Base-by-base conservation (phyloP, 1,140 invertebrate species). In the Meloidogyne exigua region DNA sequence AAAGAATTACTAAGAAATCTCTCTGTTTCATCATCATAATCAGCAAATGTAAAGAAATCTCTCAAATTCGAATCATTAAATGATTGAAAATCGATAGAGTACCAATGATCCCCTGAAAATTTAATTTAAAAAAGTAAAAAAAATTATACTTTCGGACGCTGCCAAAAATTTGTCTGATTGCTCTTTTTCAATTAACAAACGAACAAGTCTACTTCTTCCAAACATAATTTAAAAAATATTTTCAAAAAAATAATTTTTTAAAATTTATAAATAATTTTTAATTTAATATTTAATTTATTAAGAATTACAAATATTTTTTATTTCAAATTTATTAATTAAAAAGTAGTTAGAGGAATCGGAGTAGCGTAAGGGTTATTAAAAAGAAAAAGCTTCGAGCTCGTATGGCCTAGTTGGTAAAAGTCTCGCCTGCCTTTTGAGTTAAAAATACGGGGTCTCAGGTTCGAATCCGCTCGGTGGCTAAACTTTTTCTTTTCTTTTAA, bases 1-100 rank as follows among this genome's bases (percentile, higher is more conserved):
- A 91, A 90, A 81, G 92, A 92, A 49, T 90, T 86, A 49, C 91
- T 89, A 15, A 94, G 89, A 88, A 94, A 94, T 62, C 89, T 81
- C 70, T 91, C 88, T 0, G 93, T 93, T 72, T 92, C 92, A 44
- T 90, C 88, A 88, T 93, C 93, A 23, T 91, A 89, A 39, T 90
- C 81, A 44, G 92, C 88, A 81, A 91, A 90, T 12, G 92, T 84
- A 88, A 93, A 93, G 80, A 89, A 89, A 28, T 86, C 72, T 63
- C 87, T 80, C 25, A 91, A 74, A 1, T 89, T 87, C 57, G 49
- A 57, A 57, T 85, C 88, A 66, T 92, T 70, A 0, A 85, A 70
- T 18, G 21, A 21, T 13, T 80, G 83, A 73, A 90, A 81, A 81
- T 92, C 88, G 42, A 91, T 90, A 10, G 87, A 84, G 84, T 92